Evolutionary conservation across 2,113 vertebrate genomes (phyloP), one percentile per base, ranked within the genome.

Genomic region (Eurystomus gularis): DNA sequence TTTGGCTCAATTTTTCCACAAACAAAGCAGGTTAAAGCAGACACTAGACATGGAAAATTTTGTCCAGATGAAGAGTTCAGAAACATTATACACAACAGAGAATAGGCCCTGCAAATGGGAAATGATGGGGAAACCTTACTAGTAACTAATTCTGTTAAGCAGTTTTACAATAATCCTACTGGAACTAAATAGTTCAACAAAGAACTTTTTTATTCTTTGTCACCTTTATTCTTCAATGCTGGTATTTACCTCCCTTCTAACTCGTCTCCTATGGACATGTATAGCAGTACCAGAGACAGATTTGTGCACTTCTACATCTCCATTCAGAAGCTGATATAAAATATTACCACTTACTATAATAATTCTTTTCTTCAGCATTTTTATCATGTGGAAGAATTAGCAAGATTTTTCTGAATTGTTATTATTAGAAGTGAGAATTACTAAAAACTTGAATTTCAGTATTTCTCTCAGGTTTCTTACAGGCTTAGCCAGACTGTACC

Each of bases 11-110:
- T 76, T 93, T 93, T 97, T 92, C 94, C 66, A 65, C 83, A 93
- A 96, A 92, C 88, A 92, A 88, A 69, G 46, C 58, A 77, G 95
- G 40, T 61, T 90, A 65, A 90, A 73, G n/a, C 86, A 93, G 86
- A 66, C 62, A 61, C 49, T 72, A 86, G 82, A 49, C 76, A 49
- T 40, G 85, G 86, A 95, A 97, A 92, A 70, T 29, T 37, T 87
- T 73, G 40, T 88, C 88, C 76, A 77, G 80, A 88, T 25, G 9
- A 62, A 72, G 33, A 39, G 29, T 80, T 94, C 44, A 88, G 62
- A 90, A 93, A 89, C 71, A 65, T 48, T 72, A 44, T 31, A 49
- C 2, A 1, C 37, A 40, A 31, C n/a, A 61, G 71, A 85, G 73
- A 94, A 91, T 7, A 89, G 29, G n/a, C 90, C 7, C 31, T 77